Percentiles rank a stretch among this genome's conserved stretches.
Evolutionary conservation across 1,140 invertebrate species (phyloP).

Genomic region (Fopius arisanus): DNA sequence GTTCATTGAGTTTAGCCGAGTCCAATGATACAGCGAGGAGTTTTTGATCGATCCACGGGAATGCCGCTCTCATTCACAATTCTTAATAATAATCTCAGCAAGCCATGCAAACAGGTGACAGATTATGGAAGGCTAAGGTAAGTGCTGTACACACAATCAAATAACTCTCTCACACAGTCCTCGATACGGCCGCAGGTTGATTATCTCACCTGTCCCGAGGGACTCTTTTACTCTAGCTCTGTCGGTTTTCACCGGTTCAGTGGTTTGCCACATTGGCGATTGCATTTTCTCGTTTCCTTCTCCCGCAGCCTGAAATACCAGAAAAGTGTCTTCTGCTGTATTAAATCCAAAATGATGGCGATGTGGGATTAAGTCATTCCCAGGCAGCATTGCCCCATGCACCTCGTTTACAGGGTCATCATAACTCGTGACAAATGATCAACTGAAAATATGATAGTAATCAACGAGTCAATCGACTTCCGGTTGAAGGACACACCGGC

Average conservation of each 20-base stretch:
- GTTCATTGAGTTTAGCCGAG: too few species aligned
- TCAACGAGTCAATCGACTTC: not conserved
- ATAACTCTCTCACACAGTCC: not conserved
- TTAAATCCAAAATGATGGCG: not conserved
- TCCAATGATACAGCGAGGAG: too few species aligned
- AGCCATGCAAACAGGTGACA: not conserved
- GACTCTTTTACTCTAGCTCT: conserved; percentile 60
- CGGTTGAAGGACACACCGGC: not conserved
- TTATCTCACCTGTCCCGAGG: conserved; percentile 58
- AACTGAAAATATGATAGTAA: too few species aligned
- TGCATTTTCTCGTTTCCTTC: conserved; percentile 52
- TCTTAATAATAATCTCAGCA: not conserved
- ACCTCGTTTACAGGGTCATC: too few species aligned
- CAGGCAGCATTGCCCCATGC: not conserved
- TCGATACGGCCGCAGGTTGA: conserved; percentile 51
- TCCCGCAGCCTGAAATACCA: not conserved
- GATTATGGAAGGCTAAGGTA: not conserved
- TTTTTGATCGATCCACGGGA: too few species aligned
- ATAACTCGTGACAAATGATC: too few species aligned
- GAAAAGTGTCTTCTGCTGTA: conserved; percentile 5
- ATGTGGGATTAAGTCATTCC: not conserved
- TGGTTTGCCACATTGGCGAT: conserved; percentile 51
- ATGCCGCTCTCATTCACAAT: not conserved
- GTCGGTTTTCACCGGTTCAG: conserved; percentile 52
- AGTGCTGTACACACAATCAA: not conserved